Conservation (phyloP, 2,113 vertebrate species). For the Elanus axillaris region DNA sequence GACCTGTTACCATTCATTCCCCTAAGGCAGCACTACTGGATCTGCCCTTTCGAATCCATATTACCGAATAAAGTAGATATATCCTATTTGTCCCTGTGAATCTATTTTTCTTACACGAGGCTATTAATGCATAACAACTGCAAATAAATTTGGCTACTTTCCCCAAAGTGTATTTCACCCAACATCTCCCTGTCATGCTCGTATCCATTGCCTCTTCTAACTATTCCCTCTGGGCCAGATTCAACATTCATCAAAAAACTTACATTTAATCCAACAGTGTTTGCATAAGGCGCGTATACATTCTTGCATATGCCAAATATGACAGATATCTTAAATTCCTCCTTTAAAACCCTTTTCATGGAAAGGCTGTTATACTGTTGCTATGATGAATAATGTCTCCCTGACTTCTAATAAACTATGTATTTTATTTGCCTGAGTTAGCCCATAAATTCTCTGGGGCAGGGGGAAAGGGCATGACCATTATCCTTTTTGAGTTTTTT, state of each 20-base stretch:
- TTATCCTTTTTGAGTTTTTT: not conserved
- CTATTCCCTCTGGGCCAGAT: not conserved
- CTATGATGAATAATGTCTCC: not conserved
- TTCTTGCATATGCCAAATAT: not conserved
- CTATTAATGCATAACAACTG: not conserved
- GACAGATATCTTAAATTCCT: not conserved
- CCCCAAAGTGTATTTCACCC: not conserved
- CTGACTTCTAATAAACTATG: not conserved
- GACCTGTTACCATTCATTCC: not conserved
- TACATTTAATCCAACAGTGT: not conserved
- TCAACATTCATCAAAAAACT: not conserved
- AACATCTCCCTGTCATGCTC: not conserved
- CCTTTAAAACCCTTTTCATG: not conserved
- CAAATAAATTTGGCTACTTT: not conserved
- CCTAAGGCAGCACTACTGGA: not conserved
- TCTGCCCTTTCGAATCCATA: not conserved
- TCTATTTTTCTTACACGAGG: not conserved
- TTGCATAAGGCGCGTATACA: not conserved
- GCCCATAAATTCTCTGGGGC: not conserved
- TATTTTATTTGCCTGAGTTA: not conserved
- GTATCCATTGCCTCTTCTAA: not conserved
- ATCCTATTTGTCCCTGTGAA: not conserved
- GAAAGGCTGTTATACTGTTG: not conserved
- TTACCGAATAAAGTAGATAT: not conserved
- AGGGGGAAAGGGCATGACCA: not conserved